phyloP scores from a whole-genome alignment of 2,797 vertebrate genomes.

The Enteromius thamalakanensis region DNA sequence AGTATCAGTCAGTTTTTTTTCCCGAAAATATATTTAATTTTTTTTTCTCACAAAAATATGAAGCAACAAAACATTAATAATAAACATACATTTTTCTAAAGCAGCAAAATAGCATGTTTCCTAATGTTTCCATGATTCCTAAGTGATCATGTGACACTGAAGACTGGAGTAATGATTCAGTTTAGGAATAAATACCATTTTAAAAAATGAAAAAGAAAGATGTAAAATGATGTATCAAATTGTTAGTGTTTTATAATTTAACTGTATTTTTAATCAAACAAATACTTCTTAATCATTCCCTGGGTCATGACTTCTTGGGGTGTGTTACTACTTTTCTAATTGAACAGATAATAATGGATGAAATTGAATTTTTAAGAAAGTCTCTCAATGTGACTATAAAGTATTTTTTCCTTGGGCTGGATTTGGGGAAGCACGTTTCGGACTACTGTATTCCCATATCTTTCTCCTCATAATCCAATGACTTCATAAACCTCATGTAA shows the following conservation, averaged over 20 bases:
- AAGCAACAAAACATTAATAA: not conserved
- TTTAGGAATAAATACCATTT: not conserved
- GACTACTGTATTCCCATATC: not conserved
- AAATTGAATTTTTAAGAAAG: not conserved
- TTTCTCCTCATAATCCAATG: constrained; percentile 3
- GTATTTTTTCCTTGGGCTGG: not conserved
- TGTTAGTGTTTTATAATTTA: not conserved
- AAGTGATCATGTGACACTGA: not conserved
- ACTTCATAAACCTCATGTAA: constrained; percentile 5
- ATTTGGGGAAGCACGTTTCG: not conserved
- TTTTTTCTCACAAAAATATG: not conserved
- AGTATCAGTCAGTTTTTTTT: not conserved
- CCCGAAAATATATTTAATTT: not conserved
- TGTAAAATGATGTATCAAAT: not conserved
- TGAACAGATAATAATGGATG: not conserved
- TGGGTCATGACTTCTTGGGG: not conserved
- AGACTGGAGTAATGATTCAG: not conserved
- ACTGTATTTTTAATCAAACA: not conserved
- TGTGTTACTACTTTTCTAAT: not conserved
- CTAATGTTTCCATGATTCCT: too few species aligned
- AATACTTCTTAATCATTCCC: not conserved
- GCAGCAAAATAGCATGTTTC: not conserved
- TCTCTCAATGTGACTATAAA: not conserved
- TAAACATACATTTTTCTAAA: not conserved
- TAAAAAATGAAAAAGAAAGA: too few species aligned